phyloP scores from a whole-genome alignment of 2,113 vertebrate genomes.

The Macroglossus sobrinus region DNA sequence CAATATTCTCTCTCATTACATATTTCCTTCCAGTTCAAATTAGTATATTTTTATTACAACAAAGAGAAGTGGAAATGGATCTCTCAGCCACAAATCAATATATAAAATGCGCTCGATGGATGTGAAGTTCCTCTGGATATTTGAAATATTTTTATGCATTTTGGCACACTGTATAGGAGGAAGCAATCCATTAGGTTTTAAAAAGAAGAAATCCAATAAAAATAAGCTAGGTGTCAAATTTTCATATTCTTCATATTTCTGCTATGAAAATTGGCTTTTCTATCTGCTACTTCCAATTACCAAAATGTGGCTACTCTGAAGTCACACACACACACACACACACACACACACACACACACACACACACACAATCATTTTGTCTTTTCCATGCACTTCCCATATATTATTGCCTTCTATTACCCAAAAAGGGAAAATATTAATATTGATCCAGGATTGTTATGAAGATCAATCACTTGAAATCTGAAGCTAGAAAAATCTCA shows the following conservation, averaged over 20 bases:
- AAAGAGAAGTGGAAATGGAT: conserved; percentile 53
- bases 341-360: background rate
- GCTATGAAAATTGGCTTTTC: conserved; percentile 33
- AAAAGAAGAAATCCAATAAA: conserved; percentile 63
- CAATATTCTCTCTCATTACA: background rate
- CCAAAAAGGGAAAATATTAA: conserved; percentile 18
- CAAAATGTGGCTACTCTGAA: background rate
- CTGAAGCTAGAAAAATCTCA: conserved; percentile 18
- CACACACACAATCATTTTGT: background rate
- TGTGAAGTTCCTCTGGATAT: conserved; percentile 34
- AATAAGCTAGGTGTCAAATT: conserved; percentile 52
- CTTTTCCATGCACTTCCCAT: background rate
- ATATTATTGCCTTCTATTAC: background rate
- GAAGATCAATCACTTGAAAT: conserved; percentile 49
- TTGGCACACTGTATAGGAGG: conserved; percentile 70
- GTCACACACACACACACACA: background rate
- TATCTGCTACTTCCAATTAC: conserved; percentile 7
- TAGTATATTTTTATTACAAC: conserved; percentile 32
- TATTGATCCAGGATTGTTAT: background rate
- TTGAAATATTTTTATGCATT: conserved; percentile 69
- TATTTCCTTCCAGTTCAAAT: conserved; percentile 41
- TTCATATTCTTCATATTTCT: conserved; percentile 29
- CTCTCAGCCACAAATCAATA: conserved; percentile 62
- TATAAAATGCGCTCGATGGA: conserved; percentile 62
- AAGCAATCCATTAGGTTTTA: conserved; percentile 72